A percentile compares a stretch with the other conserved stretches of the same genome.
Conservation (phyloP, 2,797 vertebrate species). For the Prionace glauca region DNA sequence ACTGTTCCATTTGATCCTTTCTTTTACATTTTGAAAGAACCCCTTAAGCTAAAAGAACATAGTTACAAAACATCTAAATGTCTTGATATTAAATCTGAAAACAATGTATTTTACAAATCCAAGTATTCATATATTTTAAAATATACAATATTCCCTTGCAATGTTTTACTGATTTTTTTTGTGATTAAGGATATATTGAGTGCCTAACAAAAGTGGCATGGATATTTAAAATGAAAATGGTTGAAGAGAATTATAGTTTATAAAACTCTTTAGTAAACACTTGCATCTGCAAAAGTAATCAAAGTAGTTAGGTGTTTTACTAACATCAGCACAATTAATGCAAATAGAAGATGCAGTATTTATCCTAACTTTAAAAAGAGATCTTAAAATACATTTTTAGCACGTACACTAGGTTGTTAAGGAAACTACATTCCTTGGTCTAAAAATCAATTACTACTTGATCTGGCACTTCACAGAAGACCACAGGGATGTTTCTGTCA, state of each 20-base stretch:
- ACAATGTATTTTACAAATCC: background rate
- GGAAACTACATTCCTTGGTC: slow-evolving; percentile 34
- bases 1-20: slow-evolving; percentile 24
- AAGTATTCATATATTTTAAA: background rate
- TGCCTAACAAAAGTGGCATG: background rate
- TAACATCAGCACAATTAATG: background rate
- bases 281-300: background rate
- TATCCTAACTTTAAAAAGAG: background rate
- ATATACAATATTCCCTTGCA: background rate
- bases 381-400: background rate
- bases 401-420: background rate
- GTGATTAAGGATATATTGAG: background rate
- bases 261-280: background rate
- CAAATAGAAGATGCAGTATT: background rate
- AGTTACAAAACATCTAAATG: background rate
- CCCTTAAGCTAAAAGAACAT: slow-evolving; percentile 5
- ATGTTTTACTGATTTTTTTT: background rate
- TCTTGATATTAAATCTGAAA: slow-evolving; percentile 14
- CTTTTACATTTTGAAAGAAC: background rate
- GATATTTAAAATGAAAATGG: background rate
- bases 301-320: background rate
- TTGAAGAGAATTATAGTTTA: background rate
- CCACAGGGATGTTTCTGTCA: slow-evolving; percentile 72
- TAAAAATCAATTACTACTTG: slow-evolving; percentile 38
- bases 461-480: slow-evolving; percentile 47